Evolutionary conservation across 2,888 invertebrate species (phyloP).

Genomic region (Sinotaia quadrata): DNA sequence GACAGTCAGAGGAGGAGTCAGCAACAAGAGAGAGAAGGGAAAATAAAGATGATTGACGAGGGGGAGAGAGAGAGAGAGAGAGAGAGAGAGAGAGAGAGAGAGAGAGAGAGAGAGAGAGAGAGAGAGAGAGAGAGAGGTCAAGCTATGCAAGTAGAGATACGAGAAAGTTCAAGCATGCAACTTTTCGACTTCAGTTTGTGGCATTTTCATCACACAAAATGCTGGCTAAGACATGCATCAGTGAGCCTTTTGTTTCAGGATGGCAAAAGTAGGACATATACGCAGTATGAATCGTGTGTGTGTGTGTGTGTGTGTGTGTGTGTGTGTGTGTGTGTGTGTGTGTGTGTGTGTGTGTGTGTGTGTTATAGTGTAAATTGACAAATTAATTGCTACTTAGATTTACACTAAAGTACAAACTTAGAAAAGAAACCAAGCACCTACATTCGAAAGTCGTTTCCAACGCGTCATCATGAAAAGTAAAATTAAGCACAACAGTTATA

Average conservation of each 20-base stretch:
- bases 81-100: background rate
- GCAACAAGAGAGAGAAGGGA: background rate
- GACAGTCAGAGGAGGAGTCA: background rate
- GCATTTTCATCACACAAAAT: no score
- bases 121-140: conserved; percentile 1
- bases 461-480: no score
- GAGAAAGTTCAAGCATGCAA: background rate
- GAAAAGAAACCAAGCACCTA: no score
- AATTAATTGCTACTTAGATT: no score
- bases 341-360: conserved; percentile 9
- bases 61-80: conserved; percentile 12
- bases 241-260: no score
- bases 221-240: no score
- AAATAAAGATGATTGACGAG: background rate
- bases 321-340: background rate
- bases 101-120: conserved; percentile 5
- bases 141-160: background rate
- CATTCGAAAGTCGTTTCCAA: no score
- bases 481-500: no score
- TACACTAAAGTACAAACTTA: no score
- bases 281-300: background rate
- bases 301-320: conserved; percentile 8
- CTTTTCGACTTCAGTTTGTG: no score
- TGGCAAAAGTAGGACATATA: no score
- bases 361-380: conserved; percentile 1